Evolutionary conservation across 2,113 vertebrate species (phyloP).

Genomic region (Rostratula benghalensis): DNA sequence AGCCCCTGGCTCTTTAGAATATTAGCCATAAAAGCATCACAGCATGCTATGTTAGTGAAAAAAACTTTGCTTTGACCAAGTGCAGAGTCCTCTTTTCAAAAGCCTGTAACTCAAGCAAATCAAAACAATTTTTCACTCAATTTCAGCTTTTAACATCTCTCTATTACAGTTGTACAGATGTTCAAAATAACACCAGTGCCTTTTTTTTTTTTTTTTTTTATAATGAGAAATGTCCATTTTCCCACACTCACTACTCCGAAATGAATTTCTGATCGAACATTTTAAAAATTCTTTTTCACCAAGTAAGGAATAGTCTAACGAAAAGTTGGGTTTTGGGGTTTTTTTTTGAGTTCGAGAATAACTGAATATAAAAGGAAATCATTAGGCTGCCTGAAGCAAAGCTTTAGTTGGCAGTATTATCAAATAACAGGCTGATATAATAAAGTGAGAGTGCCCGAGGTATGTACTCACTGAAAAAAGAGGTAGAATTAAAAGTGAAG

Average conservation of each 20-base stretch:
- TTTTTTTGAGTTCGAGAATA: background rate
- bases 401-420: background rate
- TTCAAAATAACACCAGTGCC: background rate
- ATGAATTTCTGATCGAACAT: background rate
- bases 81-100: background rate
- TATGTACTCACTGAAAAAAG: background rate
- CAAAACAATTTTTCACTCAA: constrained; percentile 9
- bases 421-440: background rate
- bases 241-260: background rate
- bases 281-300: background rate
- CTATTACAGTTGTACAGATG: background rate
- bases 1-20: background rate
- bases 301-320: background rate
- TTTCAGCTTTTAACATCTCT: constrained; percentile 12
- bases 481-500: background rate
- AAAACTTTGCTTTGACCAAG: background rate
- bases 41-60: background rate
- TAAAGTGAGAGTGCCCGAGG: background rate
- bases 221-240: background rate
- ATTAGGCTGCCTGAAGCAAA: background rate
- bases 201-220: background rate
- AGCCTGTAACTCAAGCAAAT: background rate
- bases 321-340: background rate
- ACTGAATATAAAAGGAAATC: background rate
- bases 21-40: background rate